Percentiles rank a stretch among this genome's conserved stretches.
Evolutionary conservation across 2,888 invertebrate species (phyloP).

Genomic region (Hypsopygia costalis): DNA sequence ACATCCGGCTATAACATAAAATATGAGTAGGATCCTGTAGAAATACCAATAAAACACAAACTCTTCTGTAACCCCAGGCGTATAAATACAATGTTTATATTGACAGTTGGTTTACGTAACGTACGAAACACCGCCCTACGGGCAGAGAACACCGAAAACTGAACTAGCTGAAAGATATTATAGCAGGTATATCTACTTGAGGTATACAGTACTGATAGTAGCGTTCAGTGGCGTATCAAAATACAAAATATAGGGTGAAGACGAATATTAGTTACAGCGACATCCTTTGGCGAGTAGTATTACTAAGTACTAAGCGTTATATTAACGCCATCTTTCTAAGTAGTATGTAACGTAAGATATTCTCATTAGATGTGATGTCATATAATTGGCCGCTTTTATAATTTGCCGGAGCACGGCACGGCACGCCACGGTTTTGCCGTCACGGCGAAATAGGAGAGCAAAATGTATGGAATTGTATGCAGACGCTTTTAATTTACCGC

Average conservation of each 20-base stretch:
- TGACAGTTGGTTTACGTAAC: slow-evolving; percentile 66
- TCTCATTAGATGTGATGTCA: no score
- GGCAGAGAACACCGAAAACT: slow-evolving; percentile 65
- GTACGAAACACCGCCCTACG: slow-evolving; percentile 66
- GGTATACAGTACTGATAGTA: no score
- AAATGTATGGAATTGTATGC: no score
- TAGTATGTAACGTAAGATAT: no score
- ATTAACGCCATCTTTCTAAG: no score
- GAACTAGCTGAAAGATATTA: slow-evolving; percentile 59
- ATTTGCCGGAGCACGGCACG: no score
- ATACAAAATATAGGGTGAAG: slow-evolving; percentile 11
- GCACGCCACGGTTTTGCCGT: no score
- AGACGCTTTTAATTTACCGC: no score
- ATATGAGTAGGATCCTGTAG: not conserved
- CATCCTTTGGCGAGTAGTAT: slow-evolving; percentile 41
- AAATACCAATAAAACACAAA: not conserved
- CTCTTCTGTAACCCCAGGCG: slow-evolving; percentile 2
- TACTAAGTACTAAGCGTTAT: no score
- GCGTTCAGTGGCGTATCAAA: not conserved
- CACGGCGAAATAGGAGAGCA: no score
- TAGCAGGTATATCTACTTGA: slow-evolving; percentile 13
- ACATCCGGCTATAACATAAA: not conserved
- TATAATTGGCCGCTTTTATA: no score
- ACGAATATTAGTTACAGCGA: slow-evolving; percentile 15
- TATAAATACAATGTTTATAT: slow-evolving; percentile 42